Evolutionary conservation across 2,797 vertebrate genomes (phyloP), one percentile per base, ranked within the genome.

Genomic region (Clarias pachynema): DNA sequence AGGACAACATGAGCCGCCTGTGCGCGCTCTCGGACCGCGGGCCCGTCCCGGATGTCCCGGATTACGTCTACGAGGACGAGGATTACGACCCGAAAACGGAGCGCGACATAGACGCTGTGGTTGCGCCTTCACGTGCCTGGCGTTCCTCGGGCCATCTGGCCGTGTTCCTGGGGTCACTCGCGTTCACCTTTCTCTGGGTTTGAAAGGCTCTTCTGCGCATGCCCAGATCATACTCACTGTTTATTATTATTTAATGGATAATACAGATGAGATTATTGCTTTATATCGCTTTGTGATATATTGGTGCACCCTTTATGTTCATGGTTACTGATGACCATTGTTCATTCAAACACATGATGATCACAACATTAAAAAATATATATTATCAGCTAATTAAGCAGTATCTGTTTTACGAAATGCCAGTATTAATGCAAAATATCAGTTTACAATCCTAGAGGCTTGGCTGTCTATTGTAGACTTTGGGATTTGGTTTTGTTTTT

Each of bases 1-100:
- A 96, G 88, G 95, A 95, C 84, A 96, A 95, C 92, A 96, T 96
- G 95, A 93, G 91, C 75, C 93, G 92, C 44, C 94, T 96, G 0
- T 96, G 96, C 85, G 86, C 91, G 40, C 91, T 95, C 0, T 94
- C 93, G n/a, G 94, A 94, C 78, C 91, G 90, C 79, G 84, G 84
- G 5, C 88, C 90, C 16, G 93, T 94, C 84, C 93, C 92, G 75
- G 90, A 93, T 0, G 91, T 93, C 0, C 79, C 66, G 16, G 95
- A 95, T 12, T 92, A 95, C 44, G 10, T 84, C 0, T 95, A 96
- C 0, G 94, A 95, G 85, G 94, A 95, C 6, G 95, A 95, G 59
- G 91, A 96, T 66, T 93, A 95, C 12, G 93, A 95, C 18, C 49
- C 84, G 0, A 92, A 86, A 62, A 26, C 15, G 0, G 94, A 94